Evolutionary conservation across 2,797 vertebrate species (phyloP), one percentile per base, ranked within the genome.

Genomic region (Pseudochirops corinnae): DNA sequence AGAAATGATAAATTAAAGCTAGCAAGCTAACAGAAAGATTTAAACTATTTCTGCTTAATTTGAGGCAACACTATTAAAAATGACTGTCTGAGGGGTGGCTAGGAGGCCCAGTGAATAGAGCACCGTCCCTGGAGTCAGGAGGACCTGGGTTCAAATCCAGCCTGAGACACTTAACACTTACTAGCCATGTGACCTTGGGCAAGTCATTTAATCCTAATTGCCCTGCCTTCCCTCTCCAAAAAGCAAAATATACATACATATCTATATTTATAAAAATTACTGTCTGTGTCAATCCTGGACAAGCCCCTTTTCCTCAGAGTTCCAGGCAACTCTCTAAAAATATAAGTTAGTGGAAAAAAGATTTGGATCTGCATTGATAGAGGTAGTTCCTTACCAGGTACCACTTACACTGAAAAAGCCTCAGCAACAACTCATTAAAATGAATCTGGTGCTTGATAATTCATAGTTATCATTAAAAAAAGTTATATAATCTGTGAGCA

Each of bases 1-100:
- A 58, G 21, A 60, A 4, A 92, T 95, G 58, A 91, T 52, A 94
- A 94, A 57, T 94, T 24, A 95, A 94, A 92, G 14, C 16, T 91
- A 91, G 16, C 58, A 92, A 62, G 31, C 46, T 92, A 87, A 55
- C 24, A 67, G 33, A 74, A 5, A 74, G 62, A 74, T 74, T 74
- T n/a, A 74, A 74, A 39, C n/a, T 7, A 67, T 67, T 74, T 39
- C n/a, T 74, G n/a, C n/a, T 39, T 39, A 74, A 39, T 74, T 39
- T 74, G n/a, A n/a, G n/a, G 16, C 67, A 39, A 39, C 67, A 74
- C 18, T 74, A 39, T 39, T 74, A n/a, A 74, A 56, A 39, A 74
- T 39, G 16, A 39, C 16, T 74, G n/a, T 13, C 7, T 52, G 5
- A 52, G 5, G 52, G 52, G 52, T 52, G 52, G 52, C 9, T 53